These are phyloP conservation scores for Chlorodrepanis virens DNA, from an alignment of 2,113 vertebrate species.

Conservation along the genomic window DNA sequence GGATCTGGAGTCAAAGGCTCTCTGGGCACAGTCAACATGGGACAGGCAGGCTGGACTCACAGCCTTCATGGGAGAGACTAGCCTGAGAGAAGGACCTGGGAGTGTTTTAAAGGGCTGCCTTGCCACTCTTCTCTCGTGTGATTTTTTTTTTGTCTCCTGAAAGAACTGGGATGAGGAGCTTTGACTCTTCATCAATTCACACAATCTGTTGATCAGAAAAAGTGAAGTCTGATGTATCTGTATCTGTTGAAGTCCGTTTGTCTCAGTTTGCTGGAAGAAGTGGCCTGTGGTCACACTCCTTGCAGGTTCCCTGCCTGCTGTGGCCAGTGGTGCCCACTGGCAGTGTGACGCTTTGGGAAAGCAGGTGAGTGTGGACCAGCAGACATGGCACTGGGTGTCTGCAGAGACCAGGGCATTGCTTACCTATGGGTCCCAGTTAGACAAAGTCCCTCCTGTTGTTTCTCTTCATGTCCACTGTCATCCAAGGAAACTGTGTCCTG, in stretches of 20 bases:
- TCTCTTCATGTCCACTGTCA: not conserved
- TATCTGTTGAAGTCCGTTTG: not conserved
- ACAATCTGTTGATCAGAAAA: not conserved
- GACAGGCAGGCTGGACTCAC: not conserved
- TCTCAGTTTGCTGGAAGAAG: not conserved
- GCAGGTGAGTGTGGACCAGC: not conserved
- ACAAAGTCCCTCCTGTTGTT: not conserved
- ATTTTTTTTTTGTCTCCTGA: not conserved
- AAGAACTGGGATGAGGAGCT: not conserved
- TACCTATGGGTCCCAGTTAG: not conserved
- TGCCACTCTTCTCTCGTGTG: not conserved
- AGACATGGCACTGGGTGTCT: not conserved
- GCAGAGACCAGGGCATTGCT: not conserved
- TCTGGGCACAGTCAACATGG: rapidly evolving
- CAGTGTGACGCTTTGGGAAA: not conserved
- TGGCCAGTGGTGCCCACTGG: not conserved
- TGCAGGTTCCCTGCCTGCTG: not conserved
- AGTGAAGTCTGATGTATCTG: not conserved
- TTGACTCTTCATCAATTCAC: not conserved
- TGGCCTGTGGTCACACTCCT: not conserved
- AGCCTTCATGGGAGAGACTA: not conserved
- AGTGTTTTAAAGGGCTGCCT: not conserved
- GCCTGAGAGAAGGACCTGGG: not conserved
- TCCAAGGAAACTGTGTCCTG: not conserved
- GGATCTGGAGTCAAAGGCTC: not conserved